Evolutionary conservation across 2,888 invertebrate species (phyloP).

Genomic region (Acanthosoma haemorrhoidale): DNA sequence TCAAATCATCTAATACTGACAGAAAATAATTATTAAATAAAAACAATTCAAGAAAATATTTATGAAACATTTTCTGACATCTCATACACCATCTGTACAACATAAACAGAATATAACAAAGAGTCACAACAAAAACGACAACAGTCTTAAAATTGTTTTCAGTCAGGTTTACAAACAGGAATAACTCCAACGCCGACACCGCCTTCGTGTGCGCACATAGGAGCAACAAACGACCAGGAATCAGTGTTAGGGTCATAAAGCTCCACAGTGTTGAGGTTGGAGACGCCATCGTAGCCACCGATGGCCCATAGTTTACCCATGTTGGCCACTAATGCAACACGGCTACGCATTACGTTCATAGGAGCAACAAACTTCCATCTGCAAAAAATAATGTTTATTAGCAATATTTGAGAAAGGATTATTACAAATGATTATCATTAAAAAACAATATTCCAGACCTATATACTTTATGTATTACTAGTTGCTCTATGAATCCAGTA

Average conservation of each 20-base stretch:
- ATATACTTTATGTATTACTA: too few species aligned
- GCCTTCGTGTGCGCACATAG: constrained; percentile 82
- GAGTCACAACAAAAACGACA: too few species aligned
- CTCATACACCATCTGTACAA: too few species aligned
- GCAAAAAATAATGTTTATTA: constrained; percentile 34
- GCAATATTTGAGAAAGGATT: too few species aligned
- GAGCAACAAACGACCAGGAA: constrained; percentile 65
- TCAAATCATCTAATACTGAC: too few species aligned
- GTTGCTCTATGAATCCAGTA: too few species aligned
- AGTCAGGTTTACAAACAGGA: constrained; percentile 48
- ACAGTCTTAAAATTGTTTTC: constrained; percentile 11
- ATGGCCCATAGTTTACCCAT: constrained; percentile 79
- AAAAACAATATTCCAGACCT: too few species aligned
- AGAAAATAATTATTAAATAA: too few species aligned
- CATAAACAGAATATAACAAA: too few species aligned
- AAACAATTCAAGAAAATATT: too few species aligned
- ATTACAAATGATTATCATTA: too few species aligned
- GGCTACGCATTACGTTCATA: constrained; percentile 75
- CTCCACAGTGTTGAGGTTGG: constrained; percentile 78
- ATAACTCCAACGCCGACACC: constrained; percentile 86
- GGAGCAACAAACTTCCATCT: constrained; percentile 70
- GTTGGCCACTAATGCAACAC: constrained; percentile 76
- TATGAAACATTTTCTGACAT: too few species aligned
- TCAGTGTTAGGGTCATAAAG: constrained; percentile 70
- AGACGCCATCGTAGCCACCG: constrained; percentile 72